Percentiles rank a stretch among this genome's conserved stretches.
These are phyloP conservation scores for Enteromius afrohamiltoni DNA, from an alignment of 2,797 vertebrate genomes.

Conservation along the genomic window DNA sequence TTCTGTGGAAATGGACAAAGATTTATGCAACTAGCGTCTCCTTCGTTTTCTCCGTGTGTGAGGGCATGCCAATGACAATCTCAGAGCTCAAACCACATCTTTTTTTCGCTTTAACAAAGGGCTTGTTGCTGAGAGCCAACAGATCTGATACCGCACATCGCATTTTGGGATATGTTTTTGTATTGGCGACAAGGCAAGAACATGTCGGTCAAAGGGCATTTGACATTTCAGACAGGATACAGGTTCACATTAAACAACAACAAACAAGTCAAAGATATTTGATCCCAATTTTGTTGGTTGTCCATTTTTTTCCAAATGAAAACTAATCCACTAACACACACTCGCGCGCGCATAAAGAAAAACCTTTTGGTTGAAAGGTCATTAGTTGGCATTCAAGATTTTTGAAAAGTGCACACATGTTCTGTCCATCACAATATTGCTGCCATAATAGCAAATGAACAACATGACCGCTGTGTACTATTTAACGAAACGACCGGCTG, in stretches of 20 bases:
- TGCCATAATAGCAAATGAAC: constrained; percentile 45
- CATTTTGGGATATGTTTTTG: background rate
- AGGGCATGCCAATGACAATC: constrained; percentile 71
- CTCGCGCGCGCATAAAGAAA: constrained; percentile 45
- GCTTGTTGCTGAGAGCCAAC: constrained; percentile 43
- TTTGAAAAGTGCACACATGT: constrained; percentile 76
- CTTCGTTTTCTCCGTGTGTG: constrained; percentile 51
- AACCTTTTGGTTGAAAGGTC: constrained; percentile 46
- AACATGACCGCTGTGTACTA: constrained; percentile 34
- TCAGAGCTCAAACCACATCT: constrained; percentile 55
- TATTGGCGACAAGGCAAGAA: constrained; percentile 11
- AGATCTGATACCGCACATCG: background rate
- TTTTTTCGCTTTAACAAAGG: constrained; percentile 50
- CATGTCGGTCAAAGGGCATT: constrained; percentile 51
- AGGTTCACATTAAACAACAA: constrained; percentile 64
- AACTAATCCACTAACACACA: background rate
- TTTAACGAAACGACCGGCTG: constrained; percentile 61
- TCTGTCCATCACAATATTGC: constrained; percentile 62
- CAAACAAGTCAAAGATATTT: constrained; percentile 59
- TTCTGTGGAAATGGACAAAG: constrained; percentile 75
- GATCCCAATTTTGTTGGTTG: constrained; percentile 50
- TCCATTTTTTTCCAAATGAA: constrained; percentile 33
- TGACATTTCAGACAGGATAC: constrained; percentile 54
- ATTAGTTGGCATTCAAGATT: constrained; percentile 47
- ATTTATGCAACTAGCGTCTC: constrained; percentile 78